Conservation (phyloP, 2,888 invertebrate genomes). For the Drosophila monieri region DNA sequence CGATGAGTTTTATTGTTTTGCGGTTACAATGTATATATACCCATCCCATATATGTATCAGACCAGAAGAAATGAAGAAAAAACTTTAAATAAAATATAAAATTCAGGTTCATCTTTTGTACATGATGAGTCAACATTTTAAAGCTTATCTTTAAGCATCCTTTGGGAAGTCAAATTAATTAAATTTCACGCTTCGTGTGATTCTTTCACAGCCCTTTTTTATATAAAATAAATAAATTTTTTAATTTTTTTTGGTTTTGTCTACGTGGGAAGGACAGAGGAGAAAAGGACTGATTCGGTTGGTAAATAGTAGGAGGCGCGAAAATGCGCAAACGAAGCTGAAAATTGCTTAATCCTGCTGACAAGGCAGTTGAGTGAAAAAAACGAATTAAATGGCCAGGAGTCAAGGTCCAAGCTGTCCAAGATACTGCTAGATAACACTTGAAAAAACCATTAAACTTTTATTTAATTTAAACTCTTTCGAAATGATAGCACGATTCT, state of each 20-base stretch:
- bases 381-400: slow-evolving; percentile 18
- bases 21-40: slow-evolving; percentile 29
- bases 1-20: slow-evolving; percentile 60
- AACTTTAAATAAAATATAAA: neutral
- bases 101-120: neutral
- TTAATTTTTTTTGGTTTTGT: slow-evolving; percentile 44
- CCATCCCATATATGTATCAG: neutral
- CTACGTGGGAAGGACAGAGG: slow-evolving; percentile 58
- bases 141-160: slow-evolving; percentile 14
- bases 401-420: neutral
- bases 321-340: slow-evolving; percentile 72
- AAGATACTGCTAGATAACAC: neutral
- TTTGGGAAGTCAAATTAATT: slow-evolving; percentile 63
- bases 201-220: slow-evolving; percentile 5
- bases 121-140: slow-evolving; percentile 37
- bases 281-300: neutral
- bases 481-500: neutral
- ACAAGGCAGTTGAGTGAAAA: slow-evolving; percentile 66
- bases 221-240: slow-evolving; percentile 5
- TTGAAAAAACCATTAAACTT: neutral
- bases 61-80: neutral
- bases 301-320: slow-evolving; percentile 48
- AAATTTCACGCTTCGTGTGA: slow-evolving; percentile 70
- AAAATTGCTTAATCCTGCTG: slow-evolving; percentile 80
- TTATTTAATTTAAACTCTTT: too few species aligned